These are phyloP conservation scores for Petromus typicus DNA, from an alignment of 2,113 vertebrate genomes.

Conservation along the genomic window DNA sequence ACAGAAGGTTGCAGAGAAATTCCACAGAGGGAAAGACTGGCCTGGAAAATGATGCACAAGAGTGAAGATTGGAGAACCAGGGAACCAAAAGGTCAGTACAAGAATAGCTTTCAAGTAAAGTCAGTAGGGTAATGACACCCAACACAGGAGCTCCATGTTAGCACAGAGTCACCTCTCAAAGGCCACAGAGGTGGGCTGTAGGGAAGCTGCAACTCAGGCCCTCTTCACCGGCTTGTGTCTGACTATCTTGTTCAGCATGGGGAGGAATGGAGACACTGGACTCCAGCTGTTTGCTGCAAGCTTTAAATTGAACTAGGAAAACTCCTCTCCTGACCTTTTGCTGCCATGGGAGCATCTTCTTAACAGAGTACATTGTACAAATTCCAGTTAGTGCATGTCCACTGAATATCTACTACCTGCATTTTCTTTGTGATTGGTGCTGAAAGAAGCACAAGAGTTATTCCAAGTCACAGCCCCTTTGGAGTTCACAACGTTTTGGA, in stretches of 20 bases:
- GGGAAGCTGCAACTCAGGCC: not conserved
- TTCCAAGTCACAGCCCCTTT: not conserved
- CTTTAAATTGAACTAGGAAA: not conserved
- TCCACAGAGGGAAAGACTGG: not conserved
- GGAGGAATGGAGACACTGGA: not conserved
- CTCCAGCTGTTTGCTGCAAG: not conserved
- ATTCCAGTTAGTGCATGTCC: not conserved
- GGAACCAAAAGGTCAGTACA: not conserved
- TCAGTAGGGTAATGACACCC: not conserved
- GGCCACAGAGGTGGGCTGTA: not conserved
- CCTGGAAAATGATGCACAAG: slow-evolving; percentile 14
- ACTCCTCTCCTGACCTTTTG: not conserved
- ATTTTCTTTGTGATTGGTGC: not conserved
- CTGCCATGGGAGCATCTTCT: not conserved
- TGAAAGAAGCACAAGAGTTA: not conserved
- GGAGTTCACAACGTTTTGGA: not conserved
- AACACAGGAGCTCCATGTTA: not conserved
- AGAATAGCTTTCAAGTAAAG: not conserved
- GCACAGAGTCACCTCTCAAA: not conserved
- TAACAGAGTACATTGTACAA: not conserved
- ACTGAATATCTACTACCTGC: not conserved
- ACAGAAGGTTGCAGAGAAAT: not conserved
- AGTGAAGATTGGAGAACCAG: not conserved
- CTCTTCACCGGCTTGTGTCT: not conserved
- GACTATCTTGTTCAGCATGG: not conserved